Evolutionary conservation across 2,888 invertebrate species (phyloP).

Genomic region (Pyrrhosoma nymphula): DNA sequence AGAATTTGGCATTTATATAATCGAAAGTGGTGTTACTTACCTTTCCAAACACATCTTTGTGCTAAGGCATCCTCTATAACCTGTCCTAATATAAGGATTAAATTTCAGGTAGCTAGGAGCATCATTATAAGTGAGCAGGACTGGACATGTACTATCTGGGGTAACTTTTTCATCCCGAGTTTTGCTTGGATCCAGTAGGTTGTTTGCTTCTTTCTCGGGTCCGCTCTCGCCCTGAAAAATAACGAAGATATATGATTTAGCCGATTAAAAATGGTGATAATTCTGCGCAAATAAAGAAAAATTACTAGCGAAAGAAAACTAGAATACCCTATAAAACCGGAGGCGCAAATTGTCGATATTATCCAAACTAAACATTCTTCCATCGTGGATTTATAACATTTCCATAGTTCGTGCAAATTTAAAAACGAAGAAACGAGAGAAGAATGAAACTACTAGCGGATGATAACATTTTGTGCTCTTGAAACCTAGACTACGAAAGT

Average conservation of each 20-base stretch:
- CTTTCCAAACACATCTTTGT: constrained; percentile 93
- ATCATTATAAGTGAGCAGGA: constrained; percentile 78
- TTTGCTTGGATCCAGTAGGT: constrained; percentile 12
- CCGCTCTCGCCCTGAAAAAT: constrained; percentile 63
- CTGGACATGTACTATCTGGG: constrained; percentile 68
- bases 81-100: constrained; percentile 91
- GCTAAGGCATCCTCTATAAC: constrained; percentile 90
- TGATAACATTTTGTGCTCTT: not conserved
- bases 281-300: not conserved
- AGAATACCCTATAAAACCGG: constrained; percentile 36
- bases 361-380: constrained; percentile 54
- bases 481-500: not conserved
- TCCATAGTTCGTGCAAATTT: not conserved
- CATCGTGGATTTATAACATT: constrained; percentile 21
- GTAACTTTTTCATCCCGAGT: constrained; percentile 50
- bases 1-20: not conserved
- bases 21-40: constrained; percentile 78
- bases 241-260: not conserved
- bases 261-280: not conserved
- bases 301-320: not conserved
- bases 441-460: not conserved
- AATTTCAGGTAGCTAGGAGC: constrained; percentile 92
- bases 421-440: not conserved
- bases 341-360: constrained; percentile 30
- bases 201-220: constrained; percentile 58